Percentiles rank a stretch among this genome's conserved stretches.
Conservation (phyloP, 1,140 invertebrate species). For the Zaprionus capensis region DNA sequence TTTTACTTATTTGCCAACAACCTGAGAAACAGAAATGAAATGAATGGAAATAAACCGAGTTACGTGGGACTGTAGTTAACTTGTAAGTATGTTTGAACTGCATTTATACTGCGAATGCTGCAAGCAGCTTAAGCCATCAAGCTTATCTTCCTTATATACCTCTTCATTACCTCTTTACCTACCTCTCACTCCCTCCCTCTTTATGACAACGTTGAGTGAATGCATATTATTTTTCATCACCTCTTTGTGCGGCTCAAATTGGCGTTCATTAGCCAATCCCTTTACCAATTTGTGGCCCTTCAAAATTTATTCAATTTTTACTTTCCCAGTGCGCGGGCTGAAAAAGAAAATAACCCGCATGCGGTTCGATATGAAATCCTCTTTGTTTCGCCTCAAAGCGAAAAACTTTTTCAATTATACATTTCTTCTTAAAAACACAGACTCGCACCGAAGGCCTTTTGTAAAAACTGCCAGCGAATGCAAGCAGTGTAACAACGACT, state of each 20-base stretch:
- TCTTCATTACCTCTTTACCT: neutral
- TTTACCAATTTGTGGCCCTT: constrained; percentile 17
- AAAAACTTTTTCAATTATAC: constrained; percentile 79
- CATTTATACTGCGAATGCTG: neutral
- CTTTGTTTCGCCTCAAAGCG: constrained; percentile 62
- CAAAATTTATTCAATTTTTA: constrained; percentile 30
- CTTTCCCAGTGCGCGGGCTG: constrained; percentile 12
- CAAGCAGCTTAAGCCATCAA: too few relatives aligned
- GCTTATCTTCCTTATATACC: neutral
- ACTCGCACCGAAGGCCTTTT: constrained; percentile 24
- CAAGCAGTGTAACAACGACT: neutral
- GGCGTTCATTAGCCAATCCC: constrained; percentile 9
- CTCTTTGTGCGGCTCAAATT: constrained; percentile 8
- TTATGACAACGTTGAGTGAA: neutral
- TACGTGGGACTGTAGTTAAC: neutral
- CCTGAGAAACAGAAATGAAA: neutral
- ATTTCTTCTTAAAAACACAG: constrained; percentile 72
- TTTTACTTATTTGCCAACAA: constrained; percentile 5
- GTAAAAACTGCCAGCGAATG: constrained; percentile 28
- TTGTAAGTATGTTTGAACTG: neutral
- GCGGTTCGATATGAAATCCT: constrained; percentile 54
- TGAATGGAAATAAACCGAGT: neutral
- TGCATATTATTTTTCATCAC: constrained; percentile 7
- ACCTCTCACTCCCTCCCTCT: neutral
- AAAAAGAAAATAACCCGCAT: constrained; percentile 38